Percentiles rank a stretch among this genome's conserved stretches.
Evolutionary conservation across 2,113 vertebrate genomes (phyloP).

Genomic region (Serilophus lunatus): DNA sequence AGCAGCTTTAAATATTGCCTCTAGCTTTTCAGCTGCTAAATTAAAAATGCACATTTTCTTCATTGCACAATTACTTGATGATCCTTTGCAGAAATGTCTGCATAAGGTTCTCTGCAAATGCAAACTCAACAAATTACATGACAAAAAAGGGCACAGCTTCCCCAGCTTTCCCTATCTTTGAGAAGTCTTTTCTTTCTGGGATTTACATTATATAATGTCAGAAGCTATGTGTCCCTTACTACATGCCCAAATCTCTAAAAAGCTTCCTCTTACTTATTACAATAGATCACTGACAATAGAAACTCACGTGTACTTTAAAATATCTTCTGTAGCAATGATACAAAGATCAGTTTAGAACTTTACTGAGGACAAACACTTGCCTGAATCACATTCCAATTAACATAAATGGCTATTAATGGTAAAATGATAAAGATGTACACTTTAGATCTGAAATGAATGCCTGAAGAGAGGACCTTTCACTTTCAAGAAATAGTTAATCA

Average conservation of each 20-base stretch:
- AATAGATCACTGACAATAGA: neutral
- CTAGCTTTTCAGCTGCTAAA: neutral
- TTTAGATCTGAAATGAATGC: conserved; percentile 13
- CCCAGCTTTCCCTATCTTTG: neutral
- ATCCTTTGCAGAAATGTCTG: neutral
- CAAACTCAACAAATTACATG: neutral
- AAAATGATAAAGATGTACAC: neutral
- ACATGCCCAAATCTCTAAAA: neutral
- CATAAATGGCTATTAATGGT: neutral
- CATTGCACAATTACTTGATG: neutral
- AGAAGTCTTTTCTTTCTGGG: neutral
- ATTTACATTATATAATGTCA: neutral
- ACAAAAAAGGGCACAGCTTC: neutral
- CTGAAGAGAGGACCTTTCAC: neutral
- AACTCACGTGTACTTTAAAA: neutral
- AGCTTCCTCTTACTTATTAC: neutral
- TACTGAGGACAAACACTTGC: neutral
- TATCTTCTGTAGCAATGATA: neutral
- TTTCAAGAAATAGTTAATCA: neutral
- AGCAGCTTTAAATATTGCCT: neutral
- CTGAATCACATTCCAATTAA: neutral
- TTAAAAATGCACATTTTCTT: neutral
- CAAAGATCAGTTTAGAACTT: neutral
- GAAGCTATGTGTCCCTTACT: neutral
- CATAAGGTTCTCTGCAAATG: neutral